phyloP scores from a whole-genome alignment of 2,888 invertebrate species.

The Thymelicus acteon region DNA sequence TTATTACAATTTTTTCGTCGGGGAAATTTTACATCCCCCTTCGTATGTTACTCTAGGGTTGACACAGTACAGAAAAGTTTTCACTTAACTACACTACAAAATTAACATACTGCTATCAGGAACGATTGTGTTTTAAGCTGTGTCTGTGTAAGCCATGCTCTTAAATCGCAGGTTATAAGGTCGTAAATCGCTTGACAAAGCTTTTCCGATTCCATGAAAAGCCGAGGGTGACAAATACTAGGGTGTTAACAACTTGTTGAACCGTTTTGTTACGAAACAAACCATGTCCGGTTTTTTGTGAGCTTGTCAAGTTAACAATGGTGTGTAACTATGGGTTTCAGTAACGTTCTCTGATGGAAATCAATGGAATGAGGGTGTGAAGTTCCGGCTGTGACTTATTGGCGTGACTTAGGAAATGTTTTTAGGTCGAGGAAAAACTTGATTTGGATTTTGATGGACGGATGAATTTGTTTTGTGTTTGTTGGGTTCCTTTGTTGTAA shows the following conservation, averaged over 20 bases:
- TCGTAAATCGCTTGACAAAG: slow-evolving; percentile 34
- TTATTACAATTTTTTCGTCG: slow-evolving; percentile 69
- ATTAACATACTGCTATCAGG: slow-evolving; percentile 25
- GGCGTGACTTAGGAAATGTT: slow-evolving; percentile 25
- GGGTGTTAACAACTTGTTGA: slow-evolving; percentile 73
- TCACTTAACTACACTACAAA: not conserved
- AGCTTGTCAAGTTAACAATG: slow-evolving; percentile 59
- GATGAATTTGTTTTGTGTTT: slow-evolving; percentile 3
- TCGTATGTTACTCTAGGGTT: slow-evolving; percentile 58
- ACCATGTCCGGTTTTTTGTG: slow-evolving; percentile 65
- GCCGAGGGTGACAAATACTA: slow-evolving; percentile 57
- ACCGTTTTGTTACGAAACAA: slow-evolving; percentile 62
- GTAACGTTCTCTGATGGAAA: slow-evolving; percentile 48
- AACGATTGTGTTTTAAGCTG: slow-evolving; percentile 13
- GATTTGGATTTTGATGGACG: slow-evolving; percentile 20
- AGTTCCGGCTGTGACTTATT: slow-evolving; percentile 39
- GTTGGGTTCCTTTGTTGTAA: slow-evolving; percentile 11
- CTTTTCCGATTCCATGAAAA: slow-evolving; percentile 35
- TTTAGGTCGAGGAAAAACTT: slow-evolving; percentile 21
- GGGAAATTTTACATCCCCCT: slow-evolving; percentile 60
- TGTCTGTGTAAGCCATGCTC: slow-evolving; percentile 13
- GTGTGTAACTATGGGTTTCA: slow-evolving; percentile 54
- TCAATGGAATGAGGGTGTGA: slow-evolving; percentile 46
- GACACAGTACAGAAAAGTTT: slow-evolving; percentile 50
- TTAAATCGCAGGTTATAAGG: slow-evolving; percentile 17